Evolutionary conservation across 1,140 invertebrate species (phyloP).

Genomic region (Hyles vespertilio): DNA sequence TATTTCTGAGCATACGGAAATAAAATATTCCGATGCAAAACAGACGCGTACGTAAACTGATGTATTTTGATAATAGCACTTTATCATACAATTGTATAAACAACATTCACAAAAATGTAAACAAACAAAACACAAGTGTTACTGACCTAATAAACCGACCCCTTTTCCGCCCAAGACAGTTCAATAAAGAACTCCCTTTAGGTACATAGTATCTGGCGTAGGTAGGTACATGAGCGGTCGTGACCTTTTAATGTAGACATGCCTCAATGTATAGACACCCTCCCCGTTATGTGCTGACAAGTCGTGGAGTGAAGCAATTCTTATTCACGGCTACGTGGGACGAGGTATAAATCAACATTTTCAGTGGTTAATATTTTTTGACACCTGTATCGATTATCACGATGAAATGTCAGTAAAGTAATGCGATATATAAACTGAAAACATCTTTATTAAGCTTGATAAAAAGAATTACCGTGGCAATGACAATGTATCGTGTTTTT

Average conservation of each 20-base stretch:
- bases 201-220: slow-evolving; percentile 65
- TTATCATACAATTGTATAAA: no score
- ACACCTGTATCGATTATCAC: not conserved
- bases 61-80: no score
- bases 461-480: no score
- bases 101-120: slow-evolving; percentile 33
- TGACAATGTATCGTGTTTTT: no score
- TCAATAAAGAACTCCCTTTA: slow-evolving; percentile 73
- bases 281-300: slow-evolving; percentile 51
- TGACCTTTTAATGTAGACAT: slow-evolving; percentile 69
- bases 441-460: no score
- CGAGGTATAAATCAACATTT: not conserved
- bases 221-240: slow-evolving; percentile 57
- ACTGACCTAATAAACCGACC: slow-evolving; percentile 74
- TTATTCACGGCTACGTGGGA: slow-evolving; percentile 34
- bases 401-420: not conserved
- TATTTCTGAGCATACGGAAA: no score
- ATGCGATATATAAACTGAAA: no score
- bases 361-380: not conserved
- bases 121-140: slow-evolving; percentile 69
- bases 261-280: slow-evolving; percentile 55
- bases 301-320: slow-evolving; percentile 48
- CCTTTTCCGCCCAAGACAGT: slow-evolving; percentile 69
- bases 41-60: no score
- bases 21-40: no score